Evolutionary conservation across 2,888 invertebrate species (phyloP).

Genomic region (Machimus rusticus): DNA sequence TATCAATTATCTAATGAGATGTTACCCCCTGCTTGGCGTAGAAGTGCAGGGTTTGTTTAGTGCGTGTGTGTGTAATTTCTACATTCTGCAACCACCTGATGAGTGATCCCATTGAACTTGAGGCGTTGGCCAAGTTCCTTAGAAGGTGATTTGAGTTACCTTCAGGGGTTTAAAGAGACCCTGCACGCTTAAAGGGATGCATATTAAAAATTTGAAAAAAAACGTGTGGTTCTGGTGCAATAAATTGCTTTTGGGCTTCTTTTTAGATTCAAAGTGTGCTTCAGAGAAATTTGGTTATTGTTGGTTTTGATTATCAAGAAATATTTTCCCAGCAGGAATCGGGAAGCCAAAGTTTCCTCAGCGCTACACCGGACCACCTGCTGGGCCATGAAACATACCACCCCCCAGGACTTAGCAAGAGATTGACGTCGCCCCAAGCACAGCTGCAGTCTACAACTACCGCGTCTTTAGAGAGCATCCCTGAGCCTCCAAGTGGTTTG

Average conservation of each 20-base stretch:
- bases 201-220: background rate
- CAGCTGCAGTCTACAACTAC: conserved; percentile 37
- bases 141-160: background rate
- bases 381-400: conserved; percentile 49
- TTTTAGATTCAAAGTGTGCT: background rate
- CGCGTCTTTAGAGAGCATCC: conserved; percentile 13
- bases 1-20: conserved; percentile 36
- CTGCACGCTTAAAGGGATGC: background rate
- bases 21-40: background rate
- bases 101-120: background rate
- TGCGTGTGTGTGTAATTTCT: background rate
- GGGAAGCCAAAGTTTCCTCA: conserved; percentile 42
- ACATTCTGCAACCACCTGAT: conserved; percentile 10
- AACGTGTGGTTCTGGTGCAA: background rate
- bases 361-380: conserved; percentile 50
- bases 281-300: conserved; percentile 3
- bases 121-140: background rate
- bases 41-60: background rate
- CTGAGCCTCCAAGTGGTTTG: conserved; percentile 46
- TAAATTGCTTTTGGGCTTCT: background rate
- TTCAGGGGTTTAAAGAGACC: background rate
- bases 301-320: background rate
- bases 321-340: conserved; percentile 29
- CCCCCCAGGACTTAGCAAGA: conserved; percentile 48
- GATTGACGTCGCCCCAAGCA: background rate